These are phyloP conservation scores for Eidolon dupreanum DNA, from an alignment of 2,797 vertebrate species.

Conservation along the genomic window DNA sequence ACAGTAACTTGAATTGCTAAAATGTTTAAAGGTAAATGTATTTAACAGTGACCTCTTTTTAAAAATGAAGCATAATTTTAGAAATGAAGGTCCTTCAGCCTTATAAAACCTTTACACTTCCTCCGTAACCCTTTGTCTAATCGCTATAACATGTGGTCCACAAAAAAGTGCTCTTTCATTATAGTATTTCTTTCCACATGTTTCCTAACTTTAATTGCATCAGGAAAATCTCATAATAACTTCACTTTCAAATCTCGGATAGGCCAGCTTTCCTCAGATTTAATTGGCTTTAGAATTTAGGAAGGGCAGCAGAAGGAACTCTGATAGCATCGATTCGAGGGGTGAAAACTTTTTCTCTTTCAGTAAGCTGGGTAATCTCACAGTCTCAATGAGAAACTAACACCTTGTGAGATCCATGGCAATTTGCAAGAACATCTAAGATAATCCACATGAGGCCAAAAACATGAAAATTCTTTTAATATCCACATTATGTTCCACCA, in stretches of 20 bases:
- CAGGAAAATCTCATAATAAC: not conserved
- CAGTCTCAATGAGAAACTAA: not conserved
- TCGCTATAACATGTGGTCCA: accelerated
- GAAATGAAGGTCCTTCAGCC: not conserved
- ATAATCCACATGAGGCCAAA: not conserved
- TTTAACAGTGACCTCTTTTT: not conserved
- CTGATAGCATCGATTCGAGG: slow-evolving; percentile 51
- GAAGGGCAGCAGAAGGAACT: slow-evolving; percentile 78
- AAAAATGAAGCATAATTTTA: not conserved
- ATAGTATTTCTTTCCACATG: not conserved
- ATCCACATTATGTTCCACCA: not conserved
- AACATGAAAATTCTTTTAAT: slow-evolving; percentile 42
- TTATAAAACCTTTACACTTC: not conserved
- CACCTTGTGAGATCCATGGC: not conserved
- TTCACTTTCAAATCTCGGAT: not conserved
- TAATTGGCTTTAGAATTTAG: not conserved
- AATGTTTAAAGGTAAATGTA: not conserved
- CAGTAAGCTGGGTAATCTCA: not conserved
- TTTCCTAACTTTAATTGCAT: not conserved
- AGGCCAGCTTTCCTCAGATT: not conserved
- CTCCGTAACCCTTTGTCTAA: not conserved
- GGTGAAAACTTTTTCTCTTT: not conserved
- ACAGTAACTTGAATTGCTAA: not conserved
- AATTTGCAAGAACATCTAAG: slow-evolving; percentile 22
- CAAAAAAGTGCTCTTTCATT: not conserved